Conservation (phyloP, 2,888 invertebrate species). For the Pollenia amentaria region DNA sequence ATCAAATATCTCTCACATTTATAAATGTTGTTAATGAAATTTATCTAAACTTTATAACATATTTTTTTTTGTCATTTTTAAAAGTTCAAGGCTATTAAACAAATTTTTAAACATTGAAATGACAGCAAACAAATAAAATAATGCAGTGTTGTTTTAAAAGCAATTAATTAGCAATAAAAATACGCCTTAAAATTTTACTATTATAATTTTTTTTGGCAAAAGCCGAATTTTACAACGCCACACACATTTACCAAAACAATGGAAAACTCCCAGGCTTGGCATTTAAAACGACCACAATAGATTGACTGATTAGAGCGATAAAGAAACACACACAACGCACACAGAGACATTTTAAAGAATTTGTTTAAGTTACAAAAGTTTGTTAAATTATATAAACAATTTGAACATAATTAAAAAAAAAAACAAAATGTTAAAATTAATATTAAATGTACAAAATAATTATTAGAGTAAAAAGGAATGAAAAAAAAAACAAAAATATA, state of each 20-base stretch:
- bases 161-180: no score
- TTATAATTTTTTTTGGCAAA: neutral
- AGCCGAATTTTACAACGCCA: neutral
- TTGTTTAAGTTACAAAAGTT: conserved; percentile 35
- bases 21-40: no score
- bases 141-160: no score
- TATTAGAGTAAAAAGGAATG: conserved; percentile 1
- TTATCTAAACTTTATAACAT: no score
- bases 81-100: no score
- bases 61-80: no score
- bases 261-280: conserved; percentile 4
- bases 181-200: no score
- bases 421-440: conserved; percentile 25
- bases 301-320: conserved; percentile 12
- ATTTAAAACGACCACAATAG: neutral
- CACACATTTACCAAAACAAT: neutral
- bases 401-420: conserved; percentile 1
- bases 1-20: no score
- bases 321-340: neutral
- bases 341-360: neutral
- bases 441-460: conserved; percentile 39
- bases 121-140: no score
- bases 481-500: conserved; percentile 22
- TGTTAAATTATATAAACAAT: conserved; percentile 20
- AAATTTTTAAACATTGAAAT: no score